Evolutionary conservation across 1,140 invertebrate genomes (phyloP).

Genomic region (Hyphantria cunea): DNA sequence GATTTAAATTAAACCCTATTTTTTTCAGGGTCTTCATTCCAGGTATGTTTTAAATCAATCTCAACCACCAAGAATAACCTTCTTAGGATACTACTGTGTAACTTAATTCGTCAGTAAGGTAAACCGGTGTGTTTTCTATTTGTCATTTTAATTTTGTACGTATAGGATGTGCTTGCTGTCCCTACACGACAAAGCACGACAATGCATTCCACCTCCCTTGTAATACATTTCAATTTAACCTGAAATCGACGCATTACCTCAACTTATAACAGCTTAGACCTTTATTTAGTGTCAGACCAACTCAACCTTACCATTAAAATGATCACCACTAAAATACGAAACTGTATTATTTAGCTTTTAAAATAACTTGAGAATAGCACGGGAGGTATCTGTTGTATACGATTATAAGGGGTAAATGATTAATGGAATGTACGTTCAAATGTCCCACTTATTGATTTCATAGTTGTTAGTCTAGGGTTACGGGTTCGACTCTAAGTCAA

Average conservation of each 20-base stretch:
- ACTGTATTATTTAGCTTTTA: constrained; percentile 7
- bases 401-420: no score
- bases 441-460: neutral
- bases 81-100: no score
- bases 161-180: constrained; percentile 3
- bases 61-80: no score
- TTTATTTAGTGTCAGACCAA: constrained; percentile 35
- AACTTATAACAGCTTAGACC: constrained; percentile 36
- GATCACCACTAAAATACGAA: neutral
- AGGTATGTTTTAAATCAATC: no score
- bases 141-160: no score
- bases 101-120: no score
- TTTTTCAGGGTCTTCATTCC: no score
- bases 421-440: no score
- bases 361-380: neutral
- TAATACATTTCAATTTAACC: constrained; percentile 45
- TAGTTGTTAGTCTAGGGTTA: neutral
- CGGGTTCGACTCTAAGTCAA: no score
- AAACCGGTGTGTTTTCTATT: no score
- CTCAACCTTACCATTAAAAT: constrained; percentile 3
- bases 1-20: no score
- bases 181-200: constrained; percentile 15
- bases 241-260: constrained; percentile 35
- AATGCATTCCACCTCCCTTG: constrained; percentile 37
- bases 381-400: no score